A percentile compares a stretch with the other conserved stretches of the same genome.
Evolutionary conservation across 2,113 vertebrate genomes (phyloP).

Genomic region (Climacteris rufus): DNA sequence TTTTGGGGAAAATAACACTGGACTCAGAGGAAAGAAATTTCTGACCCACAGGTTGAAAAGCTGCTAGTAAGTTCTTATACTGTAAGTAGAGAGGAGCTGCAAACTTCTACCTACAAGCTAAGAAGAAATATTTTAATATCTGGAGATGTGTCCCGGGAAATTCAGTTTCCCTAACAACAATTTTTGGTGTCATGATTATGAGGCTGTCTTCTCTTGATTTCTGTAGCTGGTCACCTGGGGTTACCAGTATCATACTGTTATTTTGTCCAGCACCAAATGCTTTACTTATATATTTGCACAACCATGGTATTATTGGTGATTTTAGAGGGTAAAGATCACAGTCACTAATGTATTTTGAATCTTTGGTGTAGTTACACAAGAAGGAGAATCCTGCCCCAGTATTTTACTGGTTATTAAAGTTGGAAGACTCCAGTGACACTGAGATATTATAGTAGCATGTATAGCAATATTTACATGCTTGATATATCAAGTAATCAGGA

Average conservation of each 20-base stretch:
- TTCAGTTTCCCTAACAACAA: slow-evolving; percentile 14
- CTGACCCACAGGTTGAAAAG: not conserved
- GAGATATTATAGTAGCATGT: not conserved
- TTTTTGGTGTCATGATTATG: not conserved
- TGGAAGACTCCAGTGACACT: not conserved
- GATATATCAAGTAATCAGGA: not conserved
- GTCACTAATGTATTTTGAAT: not conserved
- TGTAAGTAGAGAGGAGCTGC: not conserved
- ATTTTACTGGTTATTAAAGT: not conserved
- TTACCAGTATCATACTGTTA: not conserved
- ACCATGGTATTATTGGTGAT: not conserved
- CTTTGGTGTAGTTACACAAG: not conserved
- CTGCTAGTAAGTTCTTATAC: not conserved
- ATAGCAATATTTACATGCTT: not conserved
- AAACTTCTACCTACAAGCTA: not conserved
- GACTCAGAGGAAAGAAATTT: not conserved
- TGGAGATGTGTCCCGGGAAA: not conserved
- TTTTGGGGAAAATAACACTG: not conserved
- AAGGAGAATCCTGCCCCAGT: not conserved
- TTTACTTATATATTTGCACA: not conserved
- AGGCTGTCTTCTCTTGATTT: not conserved
- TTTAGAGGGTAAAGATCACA: not conserved
- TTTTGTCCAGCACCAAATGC: not conserved
- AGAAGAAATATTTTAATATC: not conserved
- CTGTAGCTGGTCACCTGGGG: not conserved